Percentiles rank a stretch among this genome's conserved stretches.
phyloP scores from a whole-genome alignment of 2,888 invertebrate genomes.

The Sinhomidia bicolor region DNA sequence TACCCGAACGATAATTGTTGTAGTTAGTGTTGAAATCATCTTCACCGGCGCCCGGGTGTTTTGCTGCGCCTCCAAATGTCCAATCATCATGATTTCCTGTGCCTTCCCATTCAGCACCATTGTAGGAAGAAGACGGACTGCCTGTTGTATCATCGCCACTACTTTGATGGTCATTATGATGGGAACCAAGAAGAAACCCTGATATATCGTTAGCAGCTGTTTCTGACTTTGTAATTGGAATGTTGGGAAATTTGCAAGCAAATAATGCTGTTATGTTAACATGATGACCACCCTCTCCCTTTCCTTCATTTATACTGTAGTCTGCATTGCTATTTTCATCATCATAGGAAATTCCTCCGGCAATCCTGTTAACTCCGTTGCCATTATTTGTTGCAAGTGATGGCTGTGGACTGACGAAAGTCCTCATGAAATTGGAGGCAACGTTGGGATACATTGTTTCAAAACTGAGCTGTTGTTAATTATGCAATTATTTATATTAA shows the following conservation, averaged over 20 bases:
- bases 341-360: background rate
- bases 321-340: background rate
- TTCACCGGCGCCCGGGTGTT: constrained; percentile 10
- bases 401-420: constrained; percentile 54
- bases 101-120: constrained; percentile 36
- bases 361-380: background rate
- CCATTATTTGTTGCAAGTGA: constrained; percentile 7
- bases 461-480: too few species aligned
- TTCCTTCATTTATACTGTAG: background rate
- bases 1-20: constrained; percentile 25
- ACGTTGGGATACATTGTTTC: constrained; percentile 55
- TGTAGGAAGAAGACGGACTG: constrained; percentile 8
- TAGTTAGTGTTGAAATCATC: background rate
- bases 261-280: background rate
- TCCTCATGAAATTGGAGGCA: constrained; percentile 30
- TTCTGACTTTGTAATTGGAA: background rate
- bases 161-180: background rate
- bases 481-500: too few species aligned
- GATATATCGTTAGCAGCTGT: constrained; percentile 15
- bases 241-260: constrained; percentile 22
- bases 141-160: constrained; percentile 1
- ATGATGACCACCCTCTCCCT: background rate
- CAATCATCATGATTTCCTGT: constrained; percentile 37
- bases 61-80: constrained; percentile 24
- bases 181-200: constrained; percentile 1